Conservation (phyloP, 2,888 invertebrate genomes). For the Chrysolina haemoptera region DNA sequence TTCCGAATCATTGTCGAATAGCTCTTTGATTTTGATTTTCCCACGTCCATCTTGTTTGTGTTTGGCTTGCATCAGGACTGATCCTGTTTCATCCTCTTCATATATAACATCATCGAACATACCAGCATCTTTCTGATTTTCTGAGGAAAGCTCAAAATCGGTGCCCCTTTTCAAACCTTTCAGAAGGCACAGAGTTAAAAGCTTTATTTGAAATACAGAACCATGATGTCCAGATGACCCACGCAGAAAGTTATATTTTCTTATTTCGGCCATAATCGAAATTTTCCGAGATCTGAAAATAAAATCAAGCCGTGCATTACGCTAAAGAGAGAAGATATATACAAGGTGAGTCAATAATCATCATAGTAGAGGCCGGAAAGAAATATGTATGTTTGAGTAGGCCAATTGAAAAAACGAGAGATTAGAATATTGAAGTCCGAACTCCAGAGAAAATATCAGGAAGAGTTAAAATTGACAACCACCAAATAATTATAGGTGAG, state of each 20-base stretch:
- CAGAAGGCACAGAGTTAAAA: slow-evolving; percentile 13
- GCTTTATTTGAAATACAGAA: neutral
- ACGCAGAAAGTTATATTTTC: slow-evolving; percentile 4
- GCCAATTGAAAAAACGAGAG: too few species aligned
- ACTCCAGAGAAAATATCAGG: too few species aligned
- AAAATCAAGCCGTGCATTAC: neutral
- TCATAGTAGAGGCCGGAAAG: neutral
- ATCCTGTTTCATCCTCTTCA: neutral
- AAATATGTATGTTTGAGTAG: neutral
- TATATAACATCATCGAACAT: neutral
- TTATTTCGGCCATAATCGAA: neutral
- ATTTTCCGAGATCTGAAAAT: neutral
- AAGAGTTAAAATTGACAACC: too few species aligned
- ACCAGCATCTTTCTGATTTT: slow-evolving; percentile 2
- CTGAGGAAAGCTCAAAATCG: neutral
- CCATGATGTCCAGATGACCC: neutral
- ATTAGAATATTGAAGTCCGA: too few species aligned
- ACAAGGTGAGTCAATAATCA: too few species aligned
- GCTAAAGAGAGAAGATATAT: neutral
- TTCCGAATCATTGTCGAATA: neutral
- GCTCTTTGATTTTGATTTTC: neutral
- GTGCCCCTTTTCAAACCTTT: neutral
- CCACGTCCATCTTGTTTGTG: neutral
- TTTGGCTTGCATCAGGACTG: slow-evolving; percentile 7
- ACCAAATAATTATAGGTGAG: too few species aligned